Evolutionary conservation across 2,888 invertebrate genomes (phyloP).

Genomic region (Lydus trimaculatus): DNA sequence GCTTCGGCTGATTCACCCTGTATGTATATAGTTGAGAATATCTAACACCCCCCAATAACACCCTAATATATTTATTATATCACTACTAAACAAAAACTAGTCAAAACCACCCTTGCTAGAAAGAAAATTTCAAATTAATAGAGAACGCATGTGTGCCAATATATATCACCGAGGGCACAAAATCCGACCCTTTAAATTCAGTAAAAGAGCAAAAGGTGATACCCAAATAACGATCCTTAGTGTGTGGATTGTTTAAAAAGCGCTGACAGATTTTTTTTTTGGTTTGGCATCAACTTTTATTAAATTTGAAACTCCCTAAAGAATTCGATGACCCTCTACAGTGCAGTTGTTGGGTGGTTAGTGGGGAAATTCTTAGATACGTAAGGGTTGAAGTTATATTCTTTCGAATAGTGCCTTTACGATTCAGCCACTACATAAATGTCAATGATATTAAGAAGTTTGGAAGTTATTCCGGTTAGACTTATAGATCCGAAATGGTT

Average conservation of each 20-base stretch:
- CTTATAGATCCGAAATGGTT: constrained; percentile 10
- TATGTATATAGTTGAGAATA: not conserved
- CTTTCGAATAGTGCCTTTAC: not conserved
- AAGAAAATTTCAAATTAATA: not conserved
- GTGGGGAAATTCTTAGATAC: not conserved
- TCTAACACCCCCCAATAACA: not conserved
- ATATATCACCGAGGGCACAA: not conserved
- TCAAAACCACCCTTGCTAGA: not conserved
- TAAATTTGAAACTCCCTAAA: not conserved
- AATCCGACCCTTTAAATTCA: too few species aligned
- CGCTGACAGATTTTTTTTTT: not conserved
- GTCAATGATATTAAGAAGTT: constrained; percentile 32
- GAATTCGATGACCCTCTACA: too few species aligned
- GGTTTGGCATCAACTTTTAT: constrained; percentile 3
- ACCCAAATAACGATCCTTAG: too few species aligned
- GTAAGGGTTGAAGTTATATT: constrained; percentile 12
- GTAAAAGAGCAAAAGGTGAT: too few species aligned
- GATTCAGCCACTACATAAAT: constrained; percentile 16
- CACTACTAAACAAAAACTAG: not conserved
- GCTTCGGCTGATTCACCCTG: too few species aligned
- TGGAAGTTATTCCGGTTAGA: constrained; percentile 21
- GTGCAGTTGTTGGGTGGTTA: too few species aligned
- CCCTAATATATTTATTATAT: constrained; percentile 4
- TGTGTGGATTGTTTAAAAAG: too few species aligned
- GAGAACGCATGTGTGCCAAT: not conserved